Evolutionary conservation across 2,113 vertebrate species (phyloP).

Genomic region (Meleagris gallopavo): DNA sequence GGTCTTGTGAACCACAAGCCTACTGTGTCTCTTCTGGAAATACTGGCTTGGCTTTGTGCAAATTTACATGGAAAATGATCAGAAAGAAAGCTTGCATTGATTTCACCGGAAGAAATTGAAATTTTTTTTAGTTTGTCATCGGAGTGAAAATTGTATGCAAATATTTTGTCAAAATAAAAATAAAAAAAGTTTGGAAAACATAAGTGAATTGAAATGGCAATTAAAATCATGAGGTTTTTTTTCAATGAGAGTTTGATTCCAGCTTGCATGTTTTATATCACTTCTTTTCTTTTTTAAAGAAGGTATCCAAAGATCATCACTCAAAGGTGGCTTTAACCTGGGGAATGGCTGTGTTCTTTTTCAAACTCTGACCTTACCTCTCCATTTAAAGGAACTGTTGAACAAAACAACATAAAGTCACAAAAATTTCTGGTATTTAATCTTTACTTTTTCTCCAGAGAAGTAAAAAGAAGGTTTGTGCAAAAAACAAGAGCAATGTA

Average conservation of each 20-base stretch:
- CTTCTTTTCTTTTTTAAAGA: background rate
- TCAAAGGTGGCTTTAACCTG: background rate
- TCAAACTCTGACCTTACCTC: background rate
- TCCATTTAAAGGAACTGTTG: background rate
- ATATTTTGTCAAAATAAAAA: conserved; percentile 10
- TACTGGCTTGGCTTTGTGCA: background rate
- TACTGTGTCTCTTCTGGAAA: background rate
- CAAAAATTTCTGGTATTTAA: background rate
- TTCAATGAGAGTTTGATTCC: background rate
- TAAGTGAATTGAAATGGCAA: background rate
- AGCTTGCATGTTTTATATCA: background rate
- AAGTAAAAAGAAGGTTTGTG: background rate
- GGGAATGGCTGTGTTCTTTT: fast-evolving
- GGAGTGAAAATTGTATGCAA: background rate
- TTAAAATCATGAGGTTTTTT: background rate
- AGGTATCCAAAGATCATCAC: background rate
- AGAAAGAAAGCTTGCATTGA: background rate
- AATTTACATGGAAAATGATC: background rate
- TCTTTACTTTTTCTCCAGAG: background rate
- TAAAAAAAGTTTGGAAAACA: background rate
- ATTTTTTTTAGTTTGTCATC: background rate
- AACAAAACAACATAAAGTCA: background rate
- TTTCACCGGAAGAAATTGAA: background rate
- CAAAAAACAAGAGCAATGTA: background rate
- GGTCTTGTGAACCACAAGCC: conserved; percentile 37